Conservation (phyloP, 2,797 vertebrate genomes). For the Astyanax mexicanus region DNA sequence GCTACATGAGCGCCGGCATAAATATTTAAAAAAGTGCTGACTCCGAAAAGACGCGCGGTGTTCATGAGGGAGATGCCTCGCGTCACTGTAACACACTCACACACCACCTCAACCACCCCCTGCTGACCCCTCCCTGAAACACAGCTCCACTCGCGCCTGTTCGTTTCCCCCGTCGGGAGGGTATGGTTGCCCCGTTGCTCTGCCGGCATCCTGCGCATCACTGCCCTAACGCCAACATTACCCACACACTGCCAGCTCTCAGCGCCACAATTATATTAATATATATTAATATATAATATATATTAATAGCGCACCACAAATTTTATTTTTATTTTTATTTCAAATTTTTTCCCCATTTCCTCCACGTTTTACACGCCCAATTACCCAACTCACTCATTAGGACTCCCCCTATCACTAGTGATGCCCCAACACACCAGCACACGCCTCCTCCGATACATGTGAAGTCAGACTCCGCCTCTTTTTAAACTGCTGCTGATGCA, state of each 20-base stretch:
- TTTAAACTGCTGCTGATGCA: too few relatives aligned
- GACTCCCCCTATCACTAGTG: too few relatives aligned
- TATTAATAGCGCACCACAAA: too few relatives aligned
- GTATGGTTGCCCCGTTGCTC: slow-evolving; percentile 22
- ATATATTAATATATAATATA: too few relatives aligned
- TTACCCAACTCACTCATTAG: too few relatives aligned
- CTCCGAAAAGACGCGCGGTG: slow-evolving; percentile 61
- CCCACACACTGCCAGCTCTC: background rate
- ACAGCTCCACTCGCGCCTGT: slow-evolving; percentile 78
- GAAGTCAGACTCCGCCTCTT: too few relatives aligned
- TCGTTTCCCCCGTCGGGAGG: slow-evolving; percentile 59
- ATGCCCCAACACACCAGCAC: too few relatives aligned
- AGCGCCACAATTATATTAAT: too few relatives aligned
- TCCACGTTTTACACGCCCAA: too few relatives aligned
- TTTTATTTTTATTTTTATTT: too few relatives aligned
- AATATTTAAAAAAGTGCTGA: slow-evolving; percentile 80
- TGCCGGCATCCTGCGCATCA: slow-evolving; percentile 1
- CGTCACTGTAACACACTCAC: slow-evolving; percentile 46
- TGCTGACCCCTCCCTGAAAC: slow-evolving; percentile 7
- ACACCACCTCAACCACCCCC: background rate
- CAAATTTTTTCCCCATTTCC: too few relatives aligned
- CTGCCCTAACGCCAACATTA: background rate
- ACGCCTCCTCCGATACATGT: too few relatives aligned
- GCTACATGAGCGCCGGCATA: slow-evolving; percentile 72
- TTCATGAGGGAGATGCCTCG: slow-evolving; percentile 63